Evolutionary conservation across 2,113 vertebrate genomes (phyloP), one percentile per base, ranked within the genome.

Genomic region (Sitta europaea): DNA sequence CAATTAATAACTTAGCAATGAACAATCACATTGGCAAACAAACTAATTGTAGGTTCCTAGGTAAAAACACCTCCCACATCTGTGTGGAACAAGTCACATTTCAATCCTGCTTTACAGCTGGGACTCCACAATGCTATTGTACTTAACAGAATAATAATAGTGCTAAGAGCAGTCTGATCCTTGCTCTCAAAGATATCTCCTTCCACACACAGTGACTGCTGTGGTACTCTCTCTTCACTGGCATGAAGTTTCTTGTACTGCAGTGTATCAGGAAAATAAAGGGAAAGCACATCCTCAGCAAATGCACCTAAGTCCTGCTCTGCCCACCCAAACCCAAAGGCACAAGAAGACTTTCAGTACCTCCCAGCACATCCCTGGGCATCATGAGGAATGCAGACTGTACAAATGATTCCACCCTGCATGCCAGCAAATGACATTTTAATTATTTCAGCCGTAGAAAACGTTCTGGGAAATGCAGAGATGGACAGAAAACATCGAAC

Each of bases 341-440:
- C 27, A 58, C 18, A 31, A 4, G 28, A 14, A 93, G 51, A 59
- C 40, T 74, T 74, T 40, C 16, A 27, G 13, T 38, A 9, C 23
- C 62, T 50, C 57, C 20, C 54, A 86, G 58, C 21, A 42, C 14
- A 24, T 1, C 24, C 38, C 51, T 47, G 20, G 20, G 4, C 11
- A 65, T 28, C 15, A 6, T 0, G 0, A 77, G 11, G 27, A 81
- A 76, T 1, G 3, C 17, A 47, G 43, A 51, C 19, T 0, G 0
- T 20, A 59, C 59, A 86, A 11, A 33, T 2, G 0, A 83, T 54
- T 85, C 33, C 43, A 66, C 14, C 4, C n/a, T 42, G 21, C 24
- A 79, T 35, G 33, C 3, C 6, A 22, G 10, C 1, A 2, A 68
- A 42, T 0, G 1, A 54, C 22, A 57, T 19, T 35, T 23, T 29